Evolutionary conservation across 2,797 vertebrate species (phyloP), one percentile per base, ranked within the genome.

Genomic region (Argentina silus): DNA sequence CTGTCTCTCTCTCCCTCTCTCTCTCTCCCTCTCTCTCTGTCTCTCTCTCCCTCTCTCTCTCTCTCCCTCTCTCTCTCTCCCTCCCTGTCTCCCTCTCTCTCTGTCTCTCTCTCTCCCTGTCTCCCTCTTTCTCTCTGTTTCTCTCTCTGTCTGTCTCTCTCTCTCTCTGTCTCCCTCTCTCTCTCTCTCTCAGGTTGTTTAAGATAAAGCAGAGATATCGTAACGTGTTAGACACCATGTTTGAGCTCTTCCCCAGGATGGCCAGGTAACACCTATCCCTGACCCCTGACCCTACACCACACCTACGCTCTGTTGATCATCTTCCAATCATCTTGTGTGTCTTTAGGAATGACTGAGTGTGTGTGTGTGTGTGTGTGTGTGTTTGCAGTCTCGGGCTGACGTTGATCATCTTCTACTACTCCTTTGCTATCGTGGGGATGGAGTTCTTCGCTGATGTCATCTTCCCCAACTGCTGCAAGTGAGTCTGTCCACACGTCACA

Each of bases 381-480:
- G 44, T 61, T 79, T 73, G 48, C 85, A 96, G 98, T 89, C 94
- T 99, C 74, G 97, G 96, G 14, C 92, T 99, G 82, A 99, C 98
- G 0, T 89, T 99, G 77, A 95, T 99, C 80, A 99, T 96, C 89
- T 98, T 99, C 89, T 98, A 99, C 90, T 99, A 99, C 73, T 99
- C 97, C 74, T 99, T 99, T 75, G 97, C 97, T 87, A 99, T 99
- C 2, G 95, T 98, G 79, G 98, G 97, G 79, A 98, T 99, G 98
- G 98, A 99, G 86, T 98, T 98, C 90, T 99, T 99, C 48, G 96
- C 94, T 10, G 96, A 94, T 0, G 95, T 93, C 42, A 89, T 99
- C 78, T 96, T 93, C 87, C 97, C 95, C 0, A 98, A 98, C 93
- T 99, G 98, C 91, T 99, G 98, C 97, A 98, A 96, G 98, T 99